Percentiles rank a stretch among this genome's conserved stretches.
Conservation (phyloP, 2,113 vertebrate genomes). For the Tenebrosternarchus preto region DNA sequence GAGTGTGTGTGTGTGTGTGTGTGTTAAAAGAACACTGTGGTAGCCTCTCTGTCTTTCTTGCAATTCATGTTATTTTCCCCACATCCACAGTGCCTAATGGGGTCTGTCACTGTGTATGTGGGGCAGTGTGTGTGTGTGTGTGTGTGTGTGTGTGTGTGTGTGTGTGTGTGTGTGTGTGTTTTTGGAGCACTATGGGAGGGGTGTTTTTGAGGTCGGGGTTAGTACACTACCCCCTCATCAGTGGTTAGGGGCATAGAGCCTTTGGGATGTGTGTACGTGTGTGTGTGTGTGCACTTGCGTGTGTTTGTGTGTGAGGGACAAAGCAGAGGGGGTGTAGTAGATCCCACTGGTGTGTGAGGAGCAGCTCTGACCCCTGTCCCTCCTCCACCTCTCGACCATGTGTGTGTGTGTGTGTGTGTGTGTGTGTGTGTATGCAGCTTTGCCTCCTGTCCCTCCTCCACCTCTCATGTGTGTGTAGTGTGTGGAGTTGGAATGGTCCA, state of each 20-base stretch:
- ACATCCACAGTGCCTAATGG: not conserved
- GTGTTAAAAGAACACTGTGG: not conserved
- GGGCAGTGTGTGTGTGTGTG: not conserved
- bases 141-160: constrained; percentile 22
- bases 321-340: constrained; percentile 27
- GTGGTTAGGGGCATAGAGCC: constrained; percentile 20
- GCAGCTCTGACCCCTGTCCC: not conserved
- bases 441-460: not conserved
- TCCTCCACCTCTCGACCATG: not conserved
- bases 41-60: not conserved
- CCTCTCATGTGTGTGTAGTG: not conserved
- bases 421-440: not conserved
- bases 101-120: not conserved
- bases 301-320: not conserved
- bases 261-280: no score
- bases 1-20: constrained; percentile 48
- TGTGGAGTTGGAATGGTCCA: not conserved
- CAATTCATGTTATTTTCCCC: not conserved
- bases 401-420: constrained; percentile 24
- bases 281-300: constrained; percentile 5
- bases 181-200: constrained; percentile 16
- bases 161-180: not conserved
- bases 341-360: not conserved
- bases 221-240: constrained; percentile 1
- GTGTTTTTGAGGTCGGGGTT: constrained; percentile 23